Base-by-base conservation (phyloP, 1,140 invertebrate genomes). In the Rhynchophorus ferrugineus region DNA sequence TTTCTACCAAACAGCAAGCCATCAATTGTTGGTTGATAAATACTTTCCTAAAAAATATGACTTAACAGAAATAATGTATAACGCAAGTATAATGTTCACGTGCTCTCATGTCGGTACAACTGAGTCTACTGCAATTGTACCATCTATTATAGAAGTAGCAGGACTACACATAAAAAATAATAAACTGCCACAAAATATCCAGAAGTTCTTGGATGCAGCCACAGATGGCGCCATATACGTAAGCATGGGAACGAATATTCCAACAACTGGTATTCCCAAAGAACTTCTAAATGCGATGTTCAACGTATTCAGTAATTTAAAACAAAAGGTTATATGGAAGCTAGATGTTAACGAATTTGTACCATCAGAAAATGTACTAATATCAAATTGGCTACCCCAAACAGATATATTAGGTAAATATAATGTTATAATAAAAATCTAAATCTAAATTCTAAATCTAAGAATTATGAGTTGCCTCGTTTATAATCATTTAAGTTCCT, bases 301-400 rank as follows among this genome's bases (percentile, higher is more conserved):
- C 0, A 68, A 72, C 36, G 68, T 66, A 9, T 77, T 79, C 50
- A 49, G 67, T n/a, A 71, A 74, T 54, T 54, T 80, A 11, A 72
- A 75, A 18, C 73, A 71, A 49, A 70, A 71, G 42, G 70, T 81
- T 7, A 57, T 82, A n/a, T 81, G 77, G 76, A 81, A 79, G 63
- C 78, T 74, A 55, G 75, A 74, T 41, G 71, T 74, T 18, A 69
- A 72, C 2, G 67, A 67, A 2, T 62, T 72, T 21, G 60, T 70
- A 13, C 67, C 73, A 18, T 71, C 77, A 7, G 60, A 68, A 1
- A 79, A 80, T 62, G 71, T 80, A 1, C 68, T 70, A 17, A 54
- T 72, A 6, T 57, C 65, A 2, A 63, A 63, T 18, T 78, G 81
- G 81, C 69, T 81, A 41, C 79, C 81, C n/a, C 81, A 83, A 58